These are phyloP conservation scores for Metalampra italica DNA, from an alignment of 2,888 invertebrate species.

Conservation along the genomic window DNA sequence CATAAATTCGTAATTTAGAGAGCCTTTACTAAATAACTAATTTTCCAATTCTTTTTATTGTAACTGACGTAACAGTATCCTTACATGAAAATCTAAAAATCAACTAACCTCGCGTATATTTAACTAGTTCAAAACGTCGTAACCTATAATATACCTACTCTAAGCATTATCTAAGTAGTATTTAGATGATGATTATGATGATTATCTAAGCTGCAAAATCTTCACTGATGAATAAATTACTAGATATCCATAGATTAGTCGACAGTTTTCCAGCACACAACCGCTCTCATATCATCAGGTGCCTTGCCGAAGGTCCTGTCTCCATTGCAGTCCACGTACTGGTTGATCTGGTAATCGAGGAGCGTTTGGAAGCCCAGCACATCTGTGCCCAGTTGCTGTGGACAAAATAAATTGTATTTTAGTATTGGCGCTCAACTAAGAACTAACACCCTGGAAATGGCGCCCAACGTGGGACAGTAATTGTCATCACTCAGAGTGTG, in stretches of 20 bases:
- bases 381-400: constrained; percentile 89
- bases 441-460: not conserved
- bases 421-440: not conserved
- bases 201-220: too few species aligned
- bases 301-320: constrained; percentile 86
- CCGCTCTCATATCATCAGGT: constrained; percentile 85
- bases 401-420: not conserved
- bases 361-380: constrained; percentile 88
- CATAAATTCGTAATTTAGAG: not conserved
- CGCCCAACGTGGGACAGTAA: not conserved
- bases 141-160: too few species aligned
- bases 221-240: not conserved
- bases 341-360: constrained; percentile 88
- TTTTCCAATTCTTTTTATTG: too few species aligned
- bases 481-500: not conserved
- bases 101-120: too few species aligned
- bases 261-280: constrained; percentile 87
- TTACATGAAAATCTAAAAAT: too few species aligned
- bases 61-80: too few species aligned
- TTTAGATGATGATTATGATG: too few species aligned
- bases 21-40: not conserved
- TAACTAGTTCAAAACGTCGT: too few species aligned
- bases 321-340: constrained; percentile 85
- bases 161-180: too few species aligned
- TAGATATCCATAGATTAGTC: constrained; percentile 25